Evolutionary conservation across 2,113 vertebrate genomes (phyloP).

Genomic region (Cyphomyrus discorhynchus): DNA sequence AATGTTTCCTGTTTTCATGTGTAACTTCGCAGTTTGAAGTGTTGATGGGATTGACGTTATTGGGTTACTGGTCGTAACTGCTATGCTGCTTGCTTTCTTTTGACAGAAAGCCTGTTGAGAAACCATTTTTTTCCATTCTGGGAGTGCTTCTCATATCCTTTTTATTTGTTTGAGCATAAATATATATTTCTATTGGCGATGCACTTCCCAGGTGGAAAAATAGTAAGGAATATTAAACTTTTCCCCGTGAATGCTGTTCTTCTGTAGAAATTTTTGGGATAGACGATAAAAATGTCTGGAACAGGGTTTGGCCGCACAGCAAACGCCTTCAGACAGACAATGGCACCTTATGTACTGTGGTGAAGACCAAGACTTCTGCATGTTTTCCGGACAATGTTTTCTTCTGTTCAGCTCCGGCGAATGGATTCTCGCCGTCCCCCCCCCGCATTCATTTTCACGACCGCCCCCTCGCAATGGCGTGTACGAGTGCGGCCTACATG

Average conservation of each 20-base stretch:
- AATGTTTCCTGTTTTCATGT: not conserved
- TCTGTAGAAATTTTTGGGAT: not conserved
- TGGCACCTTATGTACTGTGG: conserved; percentile 22
- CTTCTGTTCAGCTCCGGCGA: conserved; percentile 34
- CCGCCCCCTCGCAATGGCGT: not conserved
- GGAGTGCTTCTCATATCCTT: not conserved
- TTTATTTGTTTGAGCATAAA: not conserved
- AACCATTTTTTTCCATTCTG: not conserved
- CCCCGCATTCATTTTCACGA: not conserved
- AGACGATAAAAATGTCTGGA: not conserved
- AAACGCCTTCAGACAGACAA: not conserved
- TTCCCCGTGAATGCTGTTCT: not conserved
- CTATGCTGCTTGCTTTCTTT: not conserved
- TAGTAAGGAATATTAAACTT: not conserved
- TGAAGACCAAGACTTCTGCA: conserved; percentile 33
- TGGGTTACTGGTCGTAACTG: not conserved
- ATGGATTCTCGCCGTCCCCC: not conserved
- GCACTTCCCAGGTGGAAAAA: not conserved
- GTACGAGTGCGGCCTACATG: not conserved
- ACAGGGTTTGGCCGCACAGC: not conserved
- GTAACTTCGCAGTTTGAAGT: not conserved
- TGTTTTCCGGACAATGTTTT: conserved; percentile 45
- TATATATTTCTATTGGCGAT: not conserved
- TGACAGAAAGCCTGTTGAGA: not conserved
- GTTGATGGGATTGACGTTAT: not conserved